Evolutionary conservation across 2,888 invertebrate genomes (phyloP).

Genomic region (Polydrusus tereticollis): DNA sequence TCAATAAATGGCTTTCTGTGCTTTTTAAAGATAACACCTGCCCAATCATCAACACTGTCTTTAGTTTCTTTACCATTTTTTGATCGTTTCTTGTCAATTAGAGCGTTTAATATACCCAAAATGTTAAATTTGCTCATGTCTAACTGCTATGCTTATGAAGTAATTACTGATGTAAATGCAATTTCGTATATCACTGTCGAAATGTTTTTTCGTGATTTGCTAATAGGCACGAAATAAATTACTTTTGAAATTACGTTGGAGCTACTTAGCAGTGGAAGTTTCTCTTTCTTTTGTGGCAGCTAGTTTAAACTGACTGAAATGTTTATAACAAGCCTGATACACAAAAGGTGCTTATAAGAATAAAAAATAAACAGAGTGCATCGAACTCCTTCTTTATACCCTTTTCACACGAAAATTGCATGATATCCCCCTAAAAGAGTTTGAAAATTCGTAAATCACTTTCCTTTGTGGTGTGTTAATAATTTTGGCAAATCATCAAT

Average conservation of each 20-base stretch:
- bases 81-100: constrained; percentile 20
- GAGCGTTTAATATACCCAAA: constrained; percentile 23
- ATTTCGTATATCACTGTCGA: constrained; percentile 5
- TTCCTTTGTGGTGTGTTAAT: constrained; percentile 12
- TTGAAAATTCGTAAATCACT: constrained; percentile 18
- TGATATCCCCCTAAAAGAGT: background rate
- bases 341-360: constrained; percentile 13
- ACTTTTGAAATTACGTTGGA: constrained; percentile 1
- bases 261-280: background rate
- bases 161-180: background rate
- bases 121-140: constrained; percentile 30
- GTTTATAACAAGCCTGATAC: background rate
- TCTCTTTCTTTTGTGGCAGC: background rate
- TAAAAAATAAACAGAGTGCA: constrained; percentile 15
- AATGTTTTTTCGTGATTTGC: background rate
- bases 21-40: constrained; percentile 22
- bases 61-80: constrained; percentile 6
- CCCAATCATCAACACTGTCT: constrained; percentile 33
- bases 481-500: constrained; percentile 3
- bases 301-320: background rate
- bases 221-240: constrained; percentile 14
- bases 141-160: background rate
- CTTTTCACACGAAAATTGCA: constrained; percentile 31
- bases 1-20: constrained; percentile 13
- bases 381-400: constrained; percentile 23